A percentile compares a stretch with the other conserved stretches of the same genome.
These are phyloP conservation scores for Drosophila kuntzei DNA, from an alignment of 2,888 invertebrate genomes.

Conservation along the genomic window DNA sequence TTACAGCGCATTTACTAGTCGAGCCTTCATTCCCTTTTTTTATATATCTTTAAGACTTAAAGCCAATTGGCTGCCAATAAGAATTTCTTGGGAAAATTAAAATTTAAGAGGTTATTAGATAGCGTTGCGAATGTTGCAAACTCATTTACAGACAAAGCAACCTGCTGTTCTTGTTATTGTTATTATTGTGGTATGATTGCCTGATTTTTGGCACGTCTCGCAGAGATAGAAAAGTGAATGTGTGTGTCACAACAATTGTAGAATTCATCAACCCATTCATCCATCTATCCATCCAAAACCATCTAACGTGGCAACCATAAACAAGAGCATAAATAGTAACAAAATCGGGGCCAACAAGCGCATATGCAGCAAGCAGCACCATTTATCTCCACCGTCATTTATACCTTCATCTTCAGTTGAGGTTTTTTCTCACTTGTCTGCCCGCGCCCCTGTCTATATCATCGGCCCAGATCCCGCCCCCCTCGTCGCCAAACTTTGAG, in stretches of 20 bases:
- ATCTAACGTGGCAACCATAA: slow-evolving; percentile 48
- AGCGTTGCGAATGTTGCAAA: slow-evolving; percentile 23
- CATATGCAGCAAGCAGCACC: slow-evolving; percentile 16
- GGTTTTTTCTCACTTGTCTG: background rate
- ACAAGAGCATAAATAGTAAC: slow-evolving; percentile 45
- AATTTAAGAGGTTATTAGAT: slow-evolving; percentile 8
- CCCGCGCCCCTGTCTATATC: background rate
- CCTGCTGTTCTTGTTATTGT: background rate
- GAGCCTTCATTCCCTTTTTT: background rate
- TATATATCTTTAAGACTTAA: slow-evolving; percentile 12
- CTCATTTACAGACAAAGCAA: slow-evolving; percentile 52
- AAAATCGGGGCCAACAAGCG: slow-evolving; percentile 3
- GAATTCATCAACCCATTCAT: slow-evolving; percentile 30
- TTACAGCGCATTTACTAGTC: slow-evolving; percentile 24
- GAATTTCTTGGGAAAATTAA: slow-evolving; percentile 27
- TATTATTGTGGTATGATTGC: slow-evolving; percentile 42
- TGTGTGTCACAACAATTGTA: slow-evolving; percentile 41
- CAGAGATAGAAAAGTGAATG: slow-evolving; percentile 6
- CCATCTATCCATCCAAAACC: slow-evolving; percentile 31
- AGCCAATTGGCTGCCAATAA: slow-evolving; percentile 51
- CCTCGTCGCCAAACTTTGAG: slow-evolving; percentile 26
- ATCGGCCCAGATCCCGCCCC: slow-evolving; percentile 14
- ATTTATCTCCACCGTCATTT: background rate
- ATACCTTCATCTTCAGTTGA: background rate
- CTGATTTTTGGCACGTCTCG: slow-evolving; percentile 72